phyloP scores from a whole-genome alignment of 2,113 vertebrate genomes.

The Serinus canaria region DNA sequence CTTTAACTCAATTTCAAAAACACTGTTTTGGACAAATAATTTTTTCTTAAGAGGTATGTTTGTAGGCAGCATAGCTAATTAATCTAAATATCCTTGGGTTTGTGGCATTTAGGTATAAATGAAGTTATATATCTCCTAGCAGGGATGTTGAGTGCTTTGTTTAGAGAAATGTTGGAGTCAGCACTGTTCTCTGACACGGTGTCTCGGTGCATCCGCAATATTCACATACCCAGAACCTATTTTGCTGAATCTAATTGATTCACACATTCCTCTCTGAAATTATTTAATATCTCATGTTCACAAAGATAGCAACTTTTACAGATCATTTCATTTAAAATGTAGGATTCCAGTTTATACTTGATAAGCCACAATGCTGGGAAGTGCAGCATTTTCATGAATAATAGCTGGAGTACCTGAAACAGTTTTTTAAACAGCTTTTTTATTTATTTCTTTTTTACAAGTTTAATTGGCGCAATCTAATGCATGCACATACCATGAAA shows the following conservation, averaged over 20 bases:
- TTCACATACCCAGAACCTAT: constrained; percentile 30
- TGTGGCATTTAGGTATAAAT: constrained; percentile 16
- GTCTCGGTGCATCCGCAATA: not conserved
- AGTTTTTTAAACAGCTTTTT: not conserved
- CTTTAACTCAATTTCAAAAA: not conserved
- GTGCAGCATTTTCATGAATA: constrained; percentile 13
- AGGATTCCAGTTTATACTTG: constrained; percentile 12
- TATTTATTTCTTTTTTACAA: not conserved
- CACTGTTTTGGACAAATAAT: not conserved
- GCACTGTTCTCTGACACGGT: constrained; percentile 22
- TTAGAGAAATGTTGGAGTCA: constrained; percentile 39
- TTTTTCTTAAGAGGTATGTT: not conserved
- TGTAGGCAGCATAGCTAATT: not conserved
- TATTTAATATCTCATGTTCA: constrained; percentile 49
- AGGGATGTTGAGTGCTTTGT: constrained; percentile 19
- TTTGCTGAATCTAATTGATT: constrained; percentile 65
- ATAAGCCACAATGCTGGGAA: constrained; percentile 7
- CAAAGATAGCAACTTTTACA: constrained; percentile 57
- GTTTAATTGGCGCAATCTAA: constrained; percentile 2
- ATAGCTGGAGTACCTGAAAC: not conserved
- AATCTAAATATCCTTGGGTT: constrained; percentile 14
- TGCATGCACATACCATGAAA: not conserved
- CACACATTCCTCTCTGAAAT: constrained; percentile 33
- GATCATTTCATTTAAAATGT: constrained; percentile 51
- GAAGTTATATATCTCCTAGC: not conserved